Evolutionary conservation across 2,113 vertebrate species (phyloP).

Genomic region (Lutjanus erythropterus): DNA sequence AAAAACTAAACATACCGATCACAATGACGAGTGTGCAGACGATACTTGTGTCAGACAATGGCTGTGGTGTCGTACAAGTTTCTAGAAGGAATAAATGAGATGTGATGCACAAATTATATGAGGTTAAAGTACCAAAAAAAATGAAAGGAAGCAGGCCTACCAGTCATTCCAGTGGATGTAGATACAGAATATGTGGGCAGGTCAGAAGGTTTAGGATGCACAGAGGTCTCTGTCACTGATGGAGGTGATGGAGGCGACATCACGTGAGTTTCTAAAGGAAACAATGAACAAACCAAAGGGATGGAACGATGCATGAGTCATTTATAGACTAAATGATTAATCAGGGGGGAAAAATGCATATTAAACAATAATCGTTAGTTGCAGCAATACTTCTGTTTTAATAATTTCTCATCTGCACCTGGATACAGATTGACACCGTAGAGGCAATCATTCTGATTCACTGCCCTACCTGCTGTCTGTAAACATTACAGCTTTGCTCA

Average conservation of each 20-base stretch:
- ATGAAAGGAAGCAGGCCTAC: not conserved
- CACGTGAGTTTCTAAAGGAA: constrained; percentile 5
- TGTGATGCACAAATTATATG: not conserved
- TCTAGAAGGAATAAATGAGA: constrained; percentile 1
- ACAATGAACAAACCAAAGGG: not conserved
- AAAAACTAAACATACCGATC: constrained; percentile 34
- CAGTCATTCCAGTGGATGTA: not conserved
- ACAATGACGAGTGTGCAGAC: not conserved
- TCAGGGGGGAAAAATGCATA: too few species aligned
- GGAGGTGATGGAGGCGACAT: not conserved
- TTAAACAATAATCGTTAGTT: too few species aligned
- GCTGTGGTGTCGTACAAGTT: not conserved
- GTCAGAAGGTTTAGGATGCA: not conserved
- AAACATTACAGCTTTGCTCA: not conserved
- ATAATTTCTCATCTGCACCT: too few species aligned
- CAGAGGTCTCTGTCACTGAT: not conserved
- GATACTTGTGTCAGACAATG: not conserved
- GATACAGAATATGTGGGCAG: not conserved
- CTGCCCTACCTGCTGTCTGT: not conserved
- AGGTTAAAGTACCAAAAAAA: not conserved
- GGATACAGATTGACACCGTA: not conserved
- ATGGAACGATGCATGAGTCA: not conserved
- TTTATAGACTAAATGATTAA: too few species aligned
- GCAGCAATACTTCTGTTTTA: too few species aligned
- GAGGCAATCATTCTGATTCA: not conserved